Percentiles rank a stretch among this genome's conserved stretches.
These are phyloP conservation scores for Ranitomeya variabilis DNA, from an alignment of 2,113 vertebrate species.

Conservation along the genomic window DNA sequence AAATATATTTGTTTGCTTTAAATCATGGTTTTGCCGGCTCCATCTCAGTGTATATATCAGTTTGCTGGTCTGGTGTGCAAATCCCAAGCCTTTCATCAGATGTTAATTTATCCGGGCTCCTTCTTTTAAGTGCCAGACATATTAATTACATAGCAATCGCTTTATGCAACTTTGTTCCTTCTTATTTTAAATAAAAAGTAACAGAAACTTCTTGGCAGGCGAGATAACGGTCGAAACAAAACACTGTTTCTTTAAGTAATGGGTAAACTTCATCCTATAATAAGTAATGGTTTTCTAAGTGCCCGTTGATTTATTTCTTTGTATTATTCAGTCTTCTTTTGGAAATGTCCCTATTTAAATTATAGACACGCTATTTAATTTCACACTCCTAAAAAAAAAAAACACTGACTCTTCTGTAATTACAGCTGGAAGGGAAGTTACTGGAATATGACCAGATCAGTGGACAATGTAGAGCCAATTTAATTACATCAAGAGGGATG, in stretches of 20 bases:
- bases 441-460: constrained; percentile 49
- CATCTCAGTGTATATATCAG: not conserved
- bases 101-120: constrained; percentile 12
- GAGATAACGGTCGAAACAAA: constrained; percentile 22
- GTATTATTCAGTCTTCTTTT: constrained; percentile 45
- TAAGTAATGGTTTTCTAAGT: constrained; percentile 48
- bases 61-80: not conserved
- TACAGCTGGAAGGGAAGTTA: constrained; percentile 50
- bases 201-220: constrained; percentile 31
- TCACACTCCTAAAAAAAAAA: constrained; percentile 41
- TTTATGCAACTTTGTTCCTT: constrained; percentile 6
- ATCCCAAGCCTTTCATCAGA: constrained; percentile 13
- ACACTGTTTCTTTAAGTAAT: constrained; percentile 24
- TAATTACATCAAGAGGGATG: constrained; percentile 53
- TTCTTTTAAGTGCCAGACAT: constrained; percentile 23
- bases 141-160: constrained; percentile 24
- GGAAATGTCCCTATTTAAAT: constrained; percentile 33
- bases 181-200: constrained; percentile 26
- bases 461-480: constrained; percentile 51
- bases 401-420: constrained; percentile 40
- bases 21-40: not conserved
- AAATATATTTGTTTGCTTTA: constrained; percentile 16
- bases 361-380: constrained; percentile 46
- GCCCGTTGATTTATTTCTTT: constrained; percentile 43
- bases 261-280: constrained; percentile 44